Conservation (phyloP, 2,888 invertebrate genomes). For the Tenthredo livida region DNA sequence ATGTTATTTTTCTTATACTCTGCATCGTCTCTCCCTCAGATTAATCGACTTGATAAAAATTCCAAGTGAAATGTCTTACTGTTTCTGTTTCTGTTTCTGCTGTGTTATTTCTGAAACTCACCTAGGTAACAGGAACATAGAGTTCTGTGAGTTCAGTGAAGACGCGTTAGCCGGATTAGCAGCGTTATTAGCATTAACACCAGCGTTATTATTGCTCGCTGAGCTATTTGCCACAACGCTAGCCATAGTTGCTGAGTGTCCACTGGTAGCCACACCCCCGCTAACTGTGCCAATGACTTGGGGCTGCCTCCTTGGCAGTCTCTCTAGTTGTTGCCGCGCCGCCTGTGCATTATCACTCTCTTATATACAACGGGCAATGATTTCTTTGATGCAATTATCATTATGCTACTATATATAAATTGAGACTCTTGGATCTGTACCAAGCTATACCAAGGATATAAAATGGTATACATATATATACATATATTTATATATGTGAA, state of each 20-base stretch:
- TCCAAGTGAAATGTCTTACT: too few relatives aligned
- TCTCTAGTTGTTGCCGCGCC: constrained; percentile 93
- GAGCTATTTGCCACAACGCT: constrained; percentile 73
- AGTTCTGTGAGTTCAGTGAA: constrained; percentile 74
- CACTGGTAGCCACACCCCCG: constrained; percentile 73
- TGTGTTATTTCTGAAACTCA: constrained; percentile 58
- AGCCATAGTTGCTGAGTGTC: constrained; percentile 75
- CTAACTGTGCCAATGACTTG: constrained; percentile 81
- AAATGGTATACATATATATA: too few relatives aligned
- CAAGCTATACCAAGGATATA: background rate
- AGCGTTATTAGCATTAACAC: constrained; percentile 71
- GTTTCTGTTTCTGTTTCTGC: too few relatives aligned
- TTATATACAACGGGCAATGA: constrained; percentile 39
- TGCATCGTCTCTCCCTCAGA: too few relatives aligned
- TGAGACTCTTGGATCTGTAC: constrained; percentile 14
- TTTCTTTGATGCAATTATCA: background rate
- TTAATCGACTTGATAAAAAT: too few relatives aligned
- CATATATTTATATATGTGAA: too few relatives aligned
- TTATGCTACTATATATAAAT: background rate
- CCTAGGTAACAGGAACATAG: constrained; percentile 76
- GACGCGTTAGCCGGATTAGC: constrained; percentile 73
- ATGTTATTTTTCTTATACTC: too few relatives aligned
- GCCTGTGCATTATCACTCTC: constrained; percentile 79
- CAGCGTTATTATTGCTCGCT: constrained; percentile 74
- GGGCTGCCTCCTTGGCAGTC: constrained; percentile 90